Evolutionary conservation across 2,797 vertebrate genomes (phyloP), one percentile per base, ranked within the genome.

Genomic region (Microctenopoma stevenorrisi): DNA sequence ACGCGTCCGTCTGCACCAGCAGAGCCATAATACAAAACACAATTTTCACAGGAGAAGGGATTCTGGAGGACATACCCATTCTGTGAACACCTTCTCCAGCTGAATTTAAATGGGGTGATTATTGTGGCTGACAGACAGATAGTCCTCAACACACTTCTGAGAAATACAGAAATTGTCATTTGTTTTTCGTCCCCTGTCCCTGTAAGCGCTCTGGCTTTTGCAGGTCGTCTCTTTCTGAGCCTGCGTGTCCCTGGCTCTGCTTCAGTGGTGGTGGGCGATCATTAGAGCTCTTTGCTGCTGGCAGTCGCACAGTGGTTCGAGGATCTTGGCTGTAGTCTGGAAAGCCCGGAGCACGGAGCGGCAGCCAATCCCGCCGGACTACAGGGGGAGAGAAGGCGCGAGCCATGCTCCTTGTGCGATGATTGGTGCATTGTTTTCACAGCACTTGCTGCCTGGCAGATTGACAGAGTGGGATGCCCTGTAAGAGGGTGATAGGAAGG

Each of bases 361-460:
- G 70, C 71, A 70, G 76, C 81, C 77, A 82, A 75, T 88, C 86
- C 86, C 82, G 16, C 48, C 3, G 48, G 86, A 75, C 68, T 46
- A 55, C 51, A 62, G 51, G 56, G 68, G 53, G 56, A 69, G 63
- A 56, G 67, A 64, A 66, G 79, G 77, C 10, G 26, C 15, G 28
- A 49, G 80, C 49, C 63, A 18, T 3, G 26, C 58, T 79, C 50
- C 76, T 62, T 49, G 49, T 50, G 59, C 72, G 46, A 35, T 72
- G 81, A 83, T 86, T 86, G 83, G 83, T 69, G 68, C 57, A 75
- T 85, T 86, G 79, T 90, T 88, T 46, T 88, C 40, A 75, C 77
- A 78, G 71, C 22, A 4, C 63, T 67, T 8, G 35, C 58, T 49
- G 68, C 57, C 55, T 86, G 82, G 81, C 80, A 84, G 72, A 72